A percentile compares a stretch with the other conserved stretches of the same genome.
Conservation (phyloP, 2,888 invertebrate genomes). For the Orthonevra nobilis region DNA sequence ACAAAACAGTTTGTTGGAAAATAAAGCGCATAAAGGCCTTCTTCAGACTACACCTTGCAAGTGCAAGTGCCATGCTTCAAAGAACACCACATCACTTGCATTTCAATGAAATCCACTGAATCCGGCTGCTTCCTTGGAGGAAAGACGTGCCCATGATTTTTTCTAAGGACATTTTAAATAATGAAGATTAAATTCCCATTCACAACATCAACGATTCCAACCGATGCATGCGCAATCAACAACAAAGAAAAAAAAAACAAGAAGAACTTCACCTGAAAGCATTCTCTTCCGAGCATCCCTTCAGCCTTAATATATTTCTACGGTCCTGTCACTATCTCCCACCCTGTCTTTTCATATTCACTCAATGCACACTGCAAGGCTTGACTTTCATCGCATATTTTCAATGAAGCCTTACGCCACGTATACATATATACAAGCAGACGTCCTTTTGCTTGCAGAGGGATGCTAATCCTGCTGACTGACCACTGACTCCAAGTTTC, state of each 20-base stretch:
- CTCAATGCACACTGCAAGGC: constrained; percentile 34
- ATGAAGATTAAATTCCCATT: constrained; percentile 52
- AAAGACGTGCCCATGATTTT: constrained; percentile 6
- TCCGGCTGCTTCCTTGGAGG: constrained; percentile 7
- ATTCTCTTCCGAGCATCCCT: too few species aligned
- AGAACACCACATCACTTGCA: constrained; percentile 25
- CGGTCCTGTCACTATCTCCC: constrained; percentile 43
- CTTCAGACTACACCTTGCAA: not conserved
- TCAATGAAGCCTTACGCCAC: constrained; percentile 53
- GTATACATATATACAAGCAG: constrained; percentile 46
- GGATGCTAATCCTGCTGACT: constrained; percentile 48
- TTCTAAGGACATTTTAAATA: constrained; percentile 42
- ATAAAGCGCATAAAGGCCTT: too few species aligned
- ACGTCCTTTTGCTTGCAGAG: constrained; percentile 3
- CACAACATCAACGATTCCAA: too few species aligned
- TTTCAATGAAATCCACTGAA: constrained; percentile 32
- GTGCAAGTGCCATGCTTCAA: constrained; percentile 28
- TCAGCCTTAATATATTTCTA: too few species aligned
- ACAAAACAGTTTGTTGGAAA: too few species aligned
- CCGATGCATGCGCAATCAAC: constrained; percentile 43
- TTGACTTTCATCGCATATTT: constrained; percentile 51
- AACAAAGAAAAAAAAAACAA: constrained; percentile 4
- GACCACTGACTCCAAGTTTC: constrained; percentile 62
- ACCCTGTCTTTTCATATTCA: constrained; percentile 31
- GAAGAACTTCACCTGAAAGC: constrained; percentile 5